Evolutionary conservation across 1,140 invertebrate genomes (phyloP).

Genomic region (Heliconius melpomene): DNA sequence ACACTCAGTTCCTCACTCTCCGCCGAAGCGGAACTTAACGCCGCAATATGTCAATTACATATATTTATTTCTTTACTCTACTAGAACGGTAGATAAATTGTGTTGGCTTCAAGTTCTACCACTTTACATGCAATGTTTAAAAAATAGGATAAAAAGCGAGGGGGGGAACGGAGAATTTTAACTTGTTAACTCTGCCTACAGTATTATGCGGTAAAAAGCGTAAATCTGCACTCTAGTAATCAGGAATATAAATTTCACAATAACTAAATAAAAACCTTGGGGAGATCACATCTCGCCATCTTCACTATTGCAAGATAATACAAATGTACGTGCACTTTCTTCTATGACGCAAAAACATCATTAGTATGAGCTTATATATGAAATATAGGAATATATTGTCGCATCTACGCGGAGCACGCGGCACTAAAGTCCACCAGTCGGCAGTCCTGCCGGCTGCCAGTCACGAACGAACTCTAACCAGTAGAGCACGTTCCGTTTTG

Average conservation of each 20-base stretch:
- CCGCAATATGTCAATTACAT: no score
- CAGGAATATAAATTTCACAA: neutral
- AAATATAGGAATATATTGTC: conserved; percentile 24
- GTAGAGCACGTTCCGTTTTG: conserved; percentile 10
- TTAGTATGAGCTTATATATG: conserved; percentile 36
- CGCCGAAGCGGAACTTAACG: no score
- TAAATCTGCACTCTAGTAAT: no score
- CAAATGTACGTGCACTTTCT: conserved; percentile 37
- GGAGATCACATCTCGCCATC: neutral
- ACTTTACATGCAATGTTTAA: no score
- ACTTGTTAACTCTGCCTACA: no score
- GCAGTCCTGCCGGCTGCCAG: conserved; percentile 20
- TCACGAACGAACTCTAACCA: conserved; percentile 20
- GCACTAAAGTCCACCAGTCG: neutral
- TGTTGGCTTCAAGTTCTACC: no score
- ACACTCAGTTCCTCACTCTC: no score
- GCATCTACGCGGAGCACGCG: conserved; percentile 25
- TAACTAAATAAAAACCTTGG: neutral
- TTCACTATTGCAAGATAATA: conserved; percentile 17
- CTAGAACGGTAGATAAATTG: no score
- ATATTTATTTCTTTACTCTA: no score
- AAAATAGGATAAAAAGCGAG: no score
- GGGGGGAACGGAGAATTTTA: no score
- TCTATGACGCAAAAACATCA: conserved; percentile 41
- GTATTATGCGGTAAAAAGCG: no score